Evolutionary conservation across 1,140 invertebrate species (phyloP).

Genomic region (Sycophila sp.): DNA sequence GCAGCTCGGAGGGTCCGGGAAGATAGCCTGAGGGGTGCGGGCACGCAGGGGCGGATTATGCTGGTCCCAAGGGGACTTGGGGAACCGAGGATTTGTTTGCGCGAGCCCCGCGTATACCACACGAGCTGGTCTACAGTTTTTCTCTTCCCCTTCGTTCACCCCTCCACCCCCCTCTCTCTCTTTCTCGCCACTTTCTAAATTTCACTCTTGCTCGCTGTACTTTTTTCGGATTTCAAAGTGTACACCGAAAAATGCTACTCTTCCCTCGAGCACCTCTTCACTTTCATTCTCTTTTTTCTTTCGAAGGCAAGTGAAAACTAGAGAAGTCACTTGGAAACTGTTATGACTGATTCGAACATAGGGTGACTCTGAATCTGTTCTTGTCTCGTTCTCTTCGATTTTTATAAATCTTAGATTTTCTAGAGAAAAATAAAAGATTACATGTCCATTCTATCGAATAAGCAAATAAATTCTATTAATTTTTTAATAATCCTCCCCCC

Average conservation of each 20-base stretch:
- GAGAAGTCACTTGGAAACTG: no score
- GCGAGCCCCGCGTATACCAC: not conserved
- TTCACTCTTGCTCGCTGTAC: conserved; percentile 3
- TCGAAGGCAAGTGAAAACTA: no score
- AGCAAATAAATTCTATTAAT: no score
- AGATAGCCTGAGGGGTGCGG: conserved; percentile 9
- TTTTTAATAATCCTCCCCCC: no score
- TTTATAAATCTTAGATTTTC: no score
- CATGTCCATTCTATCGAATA: no score
- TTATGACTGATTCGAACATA: no score
- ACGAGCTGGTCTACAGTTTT: not conserved
- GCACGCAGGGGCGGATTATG: not conserved
- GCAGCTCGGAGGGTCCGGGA: conserved; percentile 13
- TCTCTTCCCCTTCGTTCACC: no score
- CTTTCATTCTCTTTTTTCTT: not conserved
- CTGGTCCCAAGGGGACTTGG: conserved; percentile 5
- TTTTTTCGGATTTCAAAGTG: not conserved
- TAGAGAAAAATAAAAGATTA: no score
- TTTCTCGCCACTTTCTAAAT: conserved; percentile 8
- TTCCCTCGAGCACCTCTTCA: not conserved
- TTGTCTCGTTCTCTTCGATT: no score
- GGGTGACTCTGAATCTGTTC: no score
- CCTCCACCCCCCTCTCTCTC: no score
- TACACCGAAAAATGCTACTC: not conserved
- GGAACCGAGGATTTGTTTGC: conserved; percentile 18